These are phyloP conservation scores for Leptothorax acervorum DNA, from an alignment of 2,888 invertebrate genomes.

Conservation along the genomic window DNA sequence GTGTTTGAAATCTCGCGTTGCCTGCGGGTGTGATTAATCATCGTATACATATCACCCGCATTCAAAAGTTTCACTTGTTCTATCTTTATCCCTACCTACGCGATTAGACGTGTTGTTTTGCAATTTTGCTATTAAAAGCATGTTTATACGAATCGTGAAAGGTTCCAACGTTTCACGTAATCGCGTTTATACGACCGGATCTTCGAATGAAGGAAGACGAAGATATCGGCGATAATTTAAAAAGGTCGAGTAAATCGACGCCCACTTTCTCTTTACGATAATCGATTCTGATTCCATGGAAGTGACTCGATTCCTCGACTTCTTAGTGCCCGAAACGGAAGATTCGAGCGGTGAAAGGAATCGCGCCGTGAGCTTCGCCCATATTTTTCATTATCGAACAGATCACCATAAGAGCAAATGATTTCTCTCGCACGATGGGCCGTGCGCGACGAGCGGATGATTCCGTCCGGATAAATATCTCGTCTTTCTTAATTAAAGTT, in stretches of 20 bases:
- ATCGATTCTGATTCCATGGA: slow-evolving; percentile 49
- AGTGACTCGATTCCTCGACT: slow-evolving; percentile 30
- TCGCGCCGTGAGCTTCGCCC: slow-evolving; percentile 14
- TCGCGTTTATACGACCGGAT: slow-evolving; percentile 14
- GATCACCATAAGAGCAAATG: slow-evolving; percentile 35
- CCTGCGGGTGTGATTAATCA: slow-evolving; percentile 22
- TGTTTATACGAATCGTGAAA: slow-evolving; percentile 33
- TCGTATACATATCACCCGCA: slow-evolving; percentile 27
- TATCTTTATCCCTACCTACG: slow-evolving; percentile 1
- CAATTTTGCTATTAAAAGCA: slow-evolving; percentile 33
- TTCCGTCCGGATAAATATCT: slow-evolving; percentile 59
- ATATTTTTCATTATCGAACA: slow-evolving; percentile 65
- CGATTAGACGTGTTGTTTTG: slow-evolving; percentile 27
- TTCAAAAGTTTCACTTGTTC: slow-evolving; percentile 34
- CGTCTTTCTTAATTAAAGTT: slow-evolving; percentile 26
- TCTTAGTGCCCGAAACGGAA: slow-evolving; percentile 36
- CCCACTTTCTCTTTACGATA: slow-evolving; percentile 53
- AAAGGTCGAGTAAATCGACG: slow-evolving; percentile 39
- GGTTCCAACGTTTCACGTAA: slow-evolving; percentile 30
- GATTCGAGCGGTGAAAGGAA: slow-evolving; percentile 55
- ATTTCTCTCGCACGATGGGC: no score
- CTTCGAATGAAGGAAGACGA: slow-evolving; percentile 24
- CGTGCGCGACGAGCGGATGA: slow-evolving; percentile 58
- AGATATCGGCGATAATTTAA: slow-evolving; percentile 34
- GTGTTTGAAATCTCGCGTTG: slow-evolving; percentile 17